Evolutionary conservation across 2,888 invertebrate genomes (phyloP).

Genomic region (Nezara viridula): DNA sequence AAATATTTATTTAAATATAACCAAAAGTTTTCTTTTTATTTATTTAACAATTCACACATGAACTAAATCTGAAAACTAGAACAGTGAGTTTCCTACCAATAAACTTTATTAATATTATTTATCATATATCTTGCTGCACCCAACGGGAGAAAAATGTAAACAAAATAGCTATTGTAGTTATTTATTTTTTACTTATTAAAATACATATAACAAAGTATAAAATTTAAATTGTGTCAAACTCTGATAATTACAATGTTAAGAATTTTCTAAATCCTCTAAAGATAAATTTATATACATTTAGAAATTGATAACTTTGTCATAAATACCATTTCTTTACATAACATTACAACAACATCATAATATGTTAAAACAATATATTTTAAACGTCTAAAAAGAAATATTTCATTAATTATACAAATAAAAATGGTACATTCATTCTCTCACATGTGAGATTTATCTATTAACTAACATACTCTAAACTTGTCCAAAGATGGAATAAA

Average conservation of each 20-base stretch:
- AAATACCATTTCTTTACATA: conserved; percentile 30
- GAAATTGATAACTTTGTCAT: conserved; percentile 42
- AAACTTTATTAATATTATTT: no score
- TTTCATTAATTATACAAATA: conserved; percentile 8
- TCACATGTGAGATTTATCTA: not conserved
- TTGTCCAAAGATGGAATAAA: no score
- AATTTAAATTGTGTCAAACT: conserved; percentile 55
- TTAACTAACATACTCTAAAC: not conserved
- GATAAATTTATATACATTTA: conserved; percentile 38
- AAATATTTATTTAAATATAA: no score
- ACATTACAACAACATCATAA: conserved; percentile 17
- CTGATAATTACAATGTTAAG: conserved; percentile 42
- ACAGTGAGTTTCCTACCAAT: no score
- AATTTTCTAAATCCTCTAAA: conserved; percentile 19
- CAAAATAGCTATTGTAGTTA: conserved; percentile 51
- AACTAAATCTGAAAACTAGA: no score
- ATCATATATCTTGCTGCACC: no score
- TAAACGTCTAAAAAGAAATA: not conserved
- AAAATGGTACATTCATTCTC: not conserved
- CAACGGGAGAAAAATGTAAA: no score
- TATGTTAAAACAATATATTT: not conserved
- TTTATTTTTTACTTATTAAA: conserved; percentile 55
- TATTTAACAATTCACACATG: no score
- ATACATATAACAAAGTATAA: conserved; percentile 60
- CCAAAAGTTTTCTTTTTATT: no score